phyloP scores from a whole-genome alignment of 2,797 vertebrate genomes.

The Labroides dimidiatus region DNA sequence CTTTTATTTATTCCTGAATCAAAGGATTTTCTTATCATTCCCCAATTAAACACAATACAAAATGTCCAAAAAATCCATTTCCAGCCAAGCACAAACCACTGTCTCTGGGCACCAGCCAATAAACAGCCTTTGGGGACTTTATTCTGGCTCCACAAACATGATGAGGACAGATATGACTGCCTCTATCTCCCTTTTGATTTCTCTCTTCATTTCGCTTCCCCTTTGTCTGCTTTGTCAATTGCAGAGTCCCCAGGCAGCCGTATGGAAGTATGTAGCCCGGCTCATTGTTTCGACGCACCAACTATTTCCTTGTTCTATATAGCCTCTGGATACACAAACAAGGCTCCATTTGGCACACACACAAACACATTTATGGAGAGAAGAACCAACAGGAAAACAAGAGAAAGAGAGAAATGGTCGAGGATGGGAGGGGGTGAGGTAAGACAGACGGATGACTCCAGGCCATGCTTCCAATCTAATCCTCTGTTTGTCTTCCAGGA shows the following conservation, averaged over 20 bases:
- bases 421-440: slow-evolving; percentile 36
- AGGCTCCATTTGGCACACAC: slow-evolving; percentile 42
- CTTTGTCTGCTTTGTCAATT: slow-evolving; percentile 69
- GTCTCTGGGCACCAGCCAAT: slow-evolving; percentile 44
- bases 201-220: slow-evolving; percentile 59
- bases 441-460: slow-evolving; percentile 66
- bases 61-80: slow-evolving; percentile 12
- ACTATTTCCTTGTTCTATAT: slow-evolving; percentile 65
- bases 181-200: slow-evolving; percentile 58
- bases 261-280: slow-evolving; percentile 41
- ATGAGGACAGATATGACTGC: slow-evolving; percentile 50
- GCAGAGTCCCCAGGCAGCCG: slow-evolving; percentile 52
- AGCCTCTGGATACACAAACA: slow-evolving; percentile 60
- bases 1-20: neutral
- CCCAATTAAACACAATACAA: slow-evolving; percentile 19
- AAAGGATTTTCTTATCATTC: slow-evolving; percentile 19
- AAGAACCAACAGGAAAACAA: slow-evolving; percentile 43
- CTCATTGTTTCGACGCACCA: slow-evolving; percentile 69
- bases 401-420: slow-evolving; percentile 35
- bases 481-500: slow-evolving; percentile 80
- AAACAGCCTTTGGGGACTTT: slow-evolving; percentile 40
- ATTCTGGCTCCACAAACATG: slow-evolving; percentile 56
- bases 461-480: slow-evolving; percentile 80
- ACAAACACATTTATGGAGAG: slow-evolving; percentile 14
- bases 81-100: slow-evolving; percentile 30